Base-by-base conservation (phyloP, 2,888 invertebrate species). In the Thumatha senex region DNA sequence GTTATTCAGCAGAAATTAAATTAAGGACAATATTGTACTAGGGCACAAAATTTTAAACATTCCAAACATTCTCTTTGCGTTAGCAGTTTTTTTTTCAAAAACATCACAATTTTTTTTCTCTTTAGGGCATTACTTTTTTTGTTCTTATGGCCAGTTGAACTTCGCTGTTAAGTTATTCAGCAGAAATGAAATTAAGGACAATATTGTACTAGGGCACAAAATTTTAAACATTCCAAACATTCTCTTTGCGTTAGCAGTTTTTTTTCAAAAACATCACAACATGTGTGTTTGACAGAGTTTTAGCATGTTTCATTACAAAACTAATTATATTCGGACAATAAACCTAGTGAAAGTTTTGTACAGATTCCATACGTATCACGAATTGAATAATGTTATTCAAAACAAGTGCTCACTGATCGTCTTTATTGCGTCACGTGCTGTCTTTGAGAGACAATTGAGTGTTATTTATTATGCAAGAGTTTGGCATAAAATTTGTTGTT, bases 271-370 rank as follows among this genome's bases (percentile, higher is more conserved):
- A 12, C 4, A 30, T 24, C 18, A 24, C 18, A 24, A 24, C 18
- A 24, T 24, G 18, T 24, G 2, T 4, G 18, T 5, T 24, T 24
- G 18, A 24, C n/a, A 39, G 48, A 55, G 50, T 63, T 66, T 72
- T 65, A 60, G 50, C 54, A 56, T 54, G 62, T 63, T 59, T 67
- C 62, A 64, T 69, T 67, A 62, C 58, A 48, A 63, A 70, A 61
- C 57, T 53, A 74, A 79, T 77, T 72, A 66, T 51, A 36, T 3
- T 38, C 58, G 56, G 71, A 76, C 72, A 75, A 74, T 68, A 56
- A 41, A 43, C 24, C 12, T 51, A 70, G 81, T 68, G 82, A 82
- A 80, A 81, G 79, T 76, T 67, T n/a, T 53, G 40, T 34, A 39
- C 43, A 48, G 14, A 50, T 48, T 56, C 48, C 56, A 58, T 55